These are phyloP conservation scores for Meghimatium bilineatum DNA, from an alignment of 2,888 invertebrate species.

Conservation along the genomic window DNA sequence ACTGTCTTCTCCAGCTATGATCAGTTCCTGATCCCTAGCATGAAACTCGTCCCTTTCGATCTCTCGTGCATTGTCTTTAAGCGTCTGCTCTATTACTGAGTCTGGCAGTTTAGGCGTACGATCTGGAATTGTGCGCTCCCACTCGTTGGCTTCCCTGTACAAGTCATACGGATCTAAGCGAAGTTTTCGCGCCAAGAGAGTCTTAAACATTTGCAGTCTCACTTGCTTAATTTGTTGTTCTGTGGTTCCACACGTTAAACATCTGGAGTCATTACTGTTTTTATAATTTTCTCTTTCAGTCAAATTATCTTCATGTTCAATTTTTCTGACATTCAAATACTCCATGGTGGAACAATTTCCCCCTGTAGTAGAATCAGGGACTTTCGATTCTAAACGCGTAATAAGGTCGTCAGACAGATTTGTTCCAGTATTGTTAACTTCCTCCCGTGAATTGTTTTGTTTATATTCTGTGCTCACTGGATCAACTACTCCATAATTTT, in stretches of 20 bases:
- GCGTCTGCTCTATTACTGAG: constrained; percentile 18
- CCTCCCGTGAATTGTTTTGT: not conserved
- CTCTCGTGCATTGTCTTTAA: constrained; percentile 30
- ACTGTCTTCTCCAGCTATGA: constrained; percentile 40
- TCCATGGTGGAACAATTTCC: not conserved
- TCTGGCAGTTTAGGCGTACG: not conserved
- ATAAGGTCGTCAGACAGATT: not conserved
- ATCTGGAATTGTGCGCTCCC: not conserved
- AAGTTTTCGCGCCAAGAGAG: constrained; percentile 23
- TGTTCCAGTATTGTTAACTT: not conserved
- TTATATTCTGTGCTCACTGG: not conserved
- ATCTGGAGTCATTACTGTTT: not conserved
- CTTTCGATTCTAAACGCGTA: not conserved
- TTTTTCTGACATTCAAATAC: not conserved
- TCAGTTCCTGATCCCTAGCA: constrained; percentile 37
- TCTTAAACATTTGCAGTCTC: constrained; percentile 4
- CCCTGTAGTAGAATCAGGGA: not conserved
- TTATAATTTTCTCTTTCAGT: not conserved
- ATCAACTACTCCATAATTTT: not conserved
- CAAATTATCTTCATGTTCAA: not conserved
- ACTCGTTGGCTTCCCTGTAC: not conserved
- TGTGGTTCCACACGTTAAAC: not conserved
- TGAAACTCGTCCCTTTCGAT: constrained; percentile 39
- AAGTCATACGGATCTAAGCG: not conserved
- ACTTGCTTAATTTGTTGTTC: constrained; percentile 14